Evolutionary conservation across 1,140 invertebrate genomes (phyloP), one percentile per base, ranked within the genome.

Genomic region (Drosophila nebulosa): DNA sequence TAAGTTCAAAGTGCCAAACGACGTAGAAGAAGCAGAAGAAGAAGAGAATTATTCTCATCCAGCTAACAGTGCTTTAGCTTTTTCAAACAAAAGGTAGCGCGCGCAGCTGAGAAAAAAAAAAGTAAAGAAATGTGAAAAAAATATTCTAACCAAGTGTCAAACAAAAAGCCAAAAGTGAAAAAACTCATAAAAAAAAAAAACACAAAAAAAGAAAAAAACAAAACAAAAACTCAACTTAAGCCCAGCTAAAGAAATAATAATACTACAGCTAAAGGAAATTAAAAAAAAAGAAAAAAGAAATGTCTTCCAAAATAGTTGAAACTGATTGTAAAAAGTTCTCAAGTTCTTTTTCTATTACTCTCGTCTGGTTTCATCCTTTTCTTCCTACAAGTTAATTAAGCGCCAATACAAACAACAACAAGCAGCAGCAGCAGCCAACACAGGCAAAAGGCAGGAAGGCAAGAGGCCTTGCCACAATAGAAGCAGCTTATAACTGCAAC

Each of bases 341-440:
- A 66, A 64, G 22, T 56, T 42, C 69, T 66, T 51, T 64, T 65
- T 65, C 64, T 67, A 76, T 73, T 78, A 69, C n/a, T n/a, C n/a
- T 74, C 77, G 39, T 46, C 16, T 21, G 78, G 69, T 62, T 60
- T 74, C 64, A 79, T 75, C 83, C 83, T 86, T 78, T 88, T 83
- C 83, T 71, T 74, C 78, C 71, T 76, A 88, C 83, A 83, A 88
- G 83, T 88, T 84, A 88, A 88, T 88, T 88, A 88, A 86, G 77
- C 69, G 61, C 78, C 71, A 74, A 80, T 56, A 68, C 65, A 71
- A 57, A 75, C 63, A 68, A 21, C 50, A 30, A 61, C 59, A n/a
- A n/a, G n/a, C n/a, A n/a, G n/a, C n/a, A n/a, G n/a, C n/a, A n/a
- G n/a, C n/a, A n/a, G n/a, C n/a, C n/a, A n/a, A n/a, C n/a, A n/a